Base-by-base conservation (phyloP, 1,140 invertebrate genomes). In the Drosophila oshimai region DNA sequence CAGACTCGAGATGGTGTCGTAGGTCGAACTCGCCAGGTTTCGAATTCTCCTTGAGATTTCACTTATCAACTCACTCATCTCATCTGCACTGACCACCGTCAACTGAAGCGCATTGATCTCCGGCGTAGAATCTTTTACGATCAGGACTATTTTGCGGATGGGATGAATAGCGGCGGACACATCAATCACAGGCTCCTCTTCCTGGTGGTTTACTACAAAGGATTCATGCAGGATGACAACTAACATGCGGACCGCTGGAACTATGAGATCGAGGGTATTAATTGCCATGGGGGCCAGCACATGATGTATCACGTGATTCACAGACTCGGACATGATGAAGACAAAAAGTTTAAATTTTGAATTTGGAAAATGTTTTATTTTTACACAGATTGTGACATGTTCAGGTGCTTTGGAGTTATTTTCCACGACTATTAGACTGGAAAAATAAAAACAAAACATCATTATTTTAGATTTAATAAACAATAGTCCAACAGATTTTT, bases 201-300 rank as follows among this genome's bases (percentile, higher is more conserved):
- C 60, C 6, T 1, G 18, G 6, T 49, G 61, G 17, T 26, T 18
- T 3, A 20, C 9, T 13, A 17, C 15, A 6, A 67, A 57, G 13
- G 44, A 65, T 12, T 57, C 26, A 15, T 70, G 67, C 12, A 70
- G n/a, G 9, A 55, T 18, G 10, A 46, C n/a, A 7, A 57, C 33
- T 22, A 47, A 9, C 1, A 10, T 10, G 5, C 44, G 34, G 6
- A 62, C 12, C 1, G 17, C 13, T 5, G 44, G 61, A 7, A 58
- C 53, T n/a, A 65, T 22, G 20, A 17, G 15, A 18, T 65, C 44
- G 34, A 58, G 20, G 18, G 28, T 18, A 6, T 39, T 15, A 2
- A 54, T 62, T 2, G 57, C 28, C 2, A 61, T 13, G 3, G 47
- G 49, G 6, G 36, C 26, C 13, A 61, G 20, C 7, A 62, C 28